Percentiles rank a stretch among this genome's conserved stretches.
These are phyloP conservation scores for Kuschelorhynchus macadamiae DNA, from an alignment of 2,888 invertebrate species.

Conservation along the genomic window DNA sequence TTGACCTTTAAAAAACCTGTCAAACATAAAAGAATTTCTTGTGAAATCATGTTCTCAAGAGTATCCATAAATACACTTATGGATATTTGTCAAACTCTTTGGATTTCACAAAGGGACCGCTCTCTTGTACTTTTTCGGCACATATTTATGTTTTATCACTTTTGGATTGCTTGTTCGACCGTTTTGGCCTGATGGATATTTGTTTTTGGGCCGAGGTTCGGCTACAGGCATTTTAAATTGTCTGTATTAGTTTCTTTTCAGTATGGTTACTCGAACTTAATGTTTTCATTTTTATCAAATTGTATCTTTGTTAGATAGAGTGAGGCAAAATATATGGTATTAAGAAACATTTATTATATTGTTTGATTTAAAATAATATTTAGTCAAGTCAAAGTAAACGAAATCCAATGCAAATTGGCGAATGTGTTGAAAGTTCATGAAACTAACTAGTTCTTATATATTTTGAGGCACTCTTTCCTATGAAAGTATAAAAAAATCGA, in stretches of 20 bases:
- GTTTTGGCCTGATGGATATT: conserved; percentile 31
- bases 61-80: conserved; percentile 42
- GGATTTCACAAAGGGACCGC: conserved; percentile 47
- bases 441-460: no score
- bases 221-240: neutral
- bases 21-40: conserved; percentile 28
- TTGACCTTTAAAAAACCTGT: conserved; percentile 33
- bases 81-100: conserved; percentile 48
- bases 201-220: conserved; percentile 13
- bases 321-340: no score
- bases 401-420: no score
- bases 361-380: no score
- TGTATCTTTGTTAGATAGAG: no score
- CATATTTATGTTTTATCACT: conserved; percentile 51
- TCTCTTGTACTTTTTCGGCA: conserved; percentile 47
- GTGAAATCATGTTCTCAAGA: conserved; percentile 24
- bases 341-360: no score
- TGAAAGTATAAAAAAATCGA: no score
- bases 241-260: neutral
- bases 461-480: no score
- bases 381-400: no score
- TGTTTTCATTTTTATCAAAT: no score
- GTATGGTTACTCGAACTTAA: no score
- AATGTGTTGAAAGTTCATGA: no score
- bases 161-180: conserved; percentile 39